Base-by-base conservation (phyloP, 2,113 vertebrate genomes). In the Burhinus bistriatus region DNA sequence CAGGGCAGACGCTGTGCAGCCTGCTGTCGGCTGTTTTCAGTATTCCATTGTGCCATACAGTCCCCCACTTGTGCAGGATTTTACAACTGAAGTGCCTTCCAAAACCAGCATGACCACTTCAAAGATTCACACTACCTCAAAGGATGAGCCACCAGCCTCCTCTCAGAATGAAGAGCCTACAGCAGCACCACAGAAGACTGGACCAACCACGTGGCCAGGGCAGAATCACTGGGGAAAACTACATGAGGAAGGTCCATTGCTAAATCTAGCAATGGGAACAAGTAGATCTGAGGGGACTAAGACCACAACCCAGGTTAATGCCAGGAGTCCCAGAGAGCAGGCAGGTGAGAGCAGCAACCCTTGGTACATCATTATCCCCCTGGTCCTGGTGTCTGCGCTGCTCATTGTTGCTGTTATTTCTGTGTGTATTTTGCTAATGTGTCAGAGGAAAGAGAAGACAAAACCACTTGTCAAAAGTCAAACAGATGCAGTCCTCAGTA, bases 1-100 rank as follows among this genome's bases (percentile, higher is more conserved):
- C 85, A 98, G 98, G 97, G 99, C 98, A 75, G 98, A 98, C 49
- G 97, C 94, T 16, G 85, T 99, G 21, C 99, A 98, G 92, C 98
- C 99, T 87, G 99, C 98, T 11, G 70, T 96, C 17, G 98, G 98
- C 30, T 97, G 87, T 92, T 98, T 99, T 78, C 84, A 91, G 34
- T 99, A 99, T 89, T 98, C 96, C 54, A 97, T 99, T 3, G 96
- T 99, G 71, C 98, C 98, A 15, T 97, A 97, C 84, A 97, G 98
- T 82, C 94, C 97, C 84, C 65, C 47, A 7, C 71, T 98, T 88
- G 45, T 89, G 36, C 97, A 96, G 38, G 81, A 12, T 21, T 93
- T 97, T 58, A 97, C 97, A 55, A 91, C 98, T 25, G 58, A 92
- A 83, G 94, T 95, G 82, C 97, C 98, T 49, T 34, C 94, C 49